These are phyloP conservation scores for Campopleginae sp. DNA, from an alignment of 2,888 invertebrate species.

Conservation along the genomic window DNA sequence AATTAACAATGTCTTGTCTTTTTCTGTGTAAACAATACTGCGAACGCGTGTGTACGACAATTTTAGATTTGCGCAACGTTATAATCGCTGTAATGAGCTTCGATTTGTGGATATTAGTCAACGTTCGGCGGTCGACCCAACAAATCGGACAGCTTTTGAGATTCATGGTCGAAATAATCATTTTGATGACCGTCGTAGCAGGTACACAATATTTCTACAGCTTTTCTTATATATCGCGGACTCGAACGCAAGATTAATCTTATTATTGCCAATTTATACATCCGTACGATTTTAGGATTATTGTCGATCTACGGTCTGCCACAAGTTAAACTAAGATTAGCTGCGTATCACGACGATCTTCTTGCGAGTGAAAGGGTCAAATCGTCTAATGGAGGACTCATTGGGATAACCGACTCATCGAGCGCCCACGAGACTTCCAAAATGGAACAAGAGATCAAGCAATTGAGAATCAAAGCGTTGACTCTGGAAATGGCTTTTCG, in stretches of 20 bases:
- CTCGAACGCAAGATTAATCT: neutral
- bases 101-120: conserved; percentile 74
- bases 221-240: neutral
- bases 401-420: conserved; percentile 63
- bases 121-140: conserved; percentile 57
- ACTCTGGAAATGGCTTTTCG: conserved; percentile 70
- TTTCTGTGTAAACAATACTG: neutral
- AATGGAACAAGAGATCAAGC: conserved; percentile 69
- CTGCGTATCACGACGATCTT: conserved; percentile 16
- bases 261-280: neutral
- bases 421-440: conserved; percentile 17
- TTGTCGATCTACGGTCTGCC: conserved; percentile 62
- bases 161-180: conserved; percentile 68
- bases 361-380: neutral
- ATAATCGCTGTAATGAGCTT: conserved; percentile 65
- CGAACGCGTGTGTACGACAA: neutral
- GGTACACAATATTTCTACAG: conserved; percentile 65
- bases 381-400: conserved; percentile 34
- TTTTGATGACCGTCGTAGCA: conserved; percentile 68
- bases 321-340: conserved; percentile 49
- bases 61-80: conserved; percentile 52
- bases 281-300: conserved; percentile 58
- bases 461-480: conserved; percentile 69
- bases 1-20: neutral
- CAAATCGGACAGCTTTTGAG: conserved; percentile 50